phyloP scores from a whole-genome alignment of 1,140 invertebrate genomes.

The Ditylenchus dipsaci region DNA sequence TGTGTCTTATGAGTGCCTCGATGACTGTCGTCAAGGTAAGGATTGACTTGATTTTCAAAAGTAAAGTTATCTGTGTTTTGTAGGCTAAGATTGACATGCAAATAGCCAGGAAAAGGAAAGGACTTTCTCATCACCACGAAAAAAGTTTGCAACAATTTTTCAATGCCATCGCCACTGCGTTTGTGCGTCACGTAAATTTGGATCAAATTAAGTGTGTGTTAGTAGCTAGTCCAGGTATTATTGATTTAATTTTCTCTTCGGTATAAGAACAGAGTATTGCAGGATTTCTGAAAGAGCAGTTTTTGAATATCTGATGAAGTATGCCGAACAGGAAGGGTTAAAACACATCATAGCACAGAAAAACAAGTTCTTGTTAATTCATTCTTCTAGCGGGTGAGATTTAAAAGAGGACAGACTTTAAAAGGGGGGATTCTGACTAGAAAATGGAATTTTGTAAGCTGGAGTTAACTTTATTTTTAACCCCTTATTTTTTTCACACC shows the following conservation, averaged over 20 bases:
- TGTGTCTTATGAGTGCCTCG: slow-evolving; percentile 90
- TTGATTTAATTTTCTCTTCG: too few species aligned
- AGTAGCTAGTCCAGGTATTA: slow-evolving; percentile 77
- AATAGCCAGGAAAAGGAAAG: slow-evolving; percentile 85
- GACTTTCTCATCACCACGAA: slow-evolving; percentile 86
- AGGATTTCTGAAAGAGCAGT: slow-evolving; percentile 93
- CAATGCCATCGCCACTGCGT: slow-evolving; percentile 87
- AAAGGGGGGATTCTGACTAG: too few species aligned
- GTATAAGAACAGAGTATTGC: too few species aligned
- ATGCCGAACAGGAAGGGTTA: slow-evolving; percentile 75
- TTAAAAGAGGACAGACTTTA: too few species aligned
- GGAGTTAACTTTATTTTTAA: too few species aligned
- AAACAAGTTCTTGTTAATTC: slow-evolving; percentile 86
- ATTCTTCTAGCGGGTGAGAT: slow-evolving; percentile 95
- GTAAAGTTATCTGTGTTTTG: too few species aligned
- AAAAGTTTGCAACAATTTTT: slow-evolving; percentile 85
- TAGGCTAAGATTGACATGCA: slow-evolving; percentile 2
- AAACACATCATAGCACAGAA: slow-evolving; percentile 72
- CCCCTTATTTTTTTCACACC: too few species aligned
- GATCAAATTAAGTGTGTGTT: slow-evolving; percentile 82
- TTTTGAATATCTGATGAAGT: slow-evolving; percentile 87
- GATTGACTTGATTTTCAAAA: slow-evolving; percentile 88
- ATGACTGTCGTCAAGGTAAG: slow-evolving; percentile 95
- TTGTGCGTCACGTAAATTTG: slow-evolving; percentile 89
- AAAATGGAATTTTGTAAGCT: too few species aligned